Evolutionary conservation across 2,888 invertebrate genomes (phyloP).

Genomic region (Machimus atricapillus): DNA sequence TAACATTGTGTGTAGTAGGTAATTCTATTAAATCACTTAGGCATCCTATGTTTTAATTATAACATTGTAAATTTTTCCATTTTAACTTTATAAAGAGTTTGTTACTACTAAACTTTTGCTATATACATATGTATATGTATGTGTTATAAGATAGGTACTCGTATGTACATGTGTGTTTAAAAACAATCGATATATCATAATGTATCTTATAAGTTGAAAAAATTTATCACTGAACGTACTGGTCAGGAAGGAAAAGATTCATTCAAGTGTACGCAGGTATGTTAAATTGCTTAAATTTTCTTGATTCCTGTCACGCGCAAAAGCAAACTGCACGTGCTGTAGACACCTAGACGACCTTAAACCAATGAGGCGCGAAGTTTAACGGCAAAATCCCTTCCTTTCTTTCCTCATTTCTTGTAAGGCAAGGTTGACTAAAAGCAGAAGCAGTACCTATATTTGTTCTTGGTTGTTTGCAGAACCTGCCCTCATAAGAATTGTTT

Average conservation of each 20-base stretch:
- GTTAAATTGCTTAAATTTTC: background rate
- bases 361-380: background rate
- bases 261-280: background rate
- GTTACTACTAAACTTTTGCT: too few relatives aligned
- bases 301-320: background rate
- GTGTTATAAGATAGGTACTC: too few relatives aligned
- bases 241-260: background rate
- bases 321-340: background rate
- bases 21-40: too few relatives aligned
- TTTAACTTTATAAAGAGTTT: too few relatives aligned
- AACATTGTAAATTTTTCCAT: too few relatives aligned
- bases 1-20: too few relatives aligned
- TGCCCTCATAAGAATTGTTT: background rate
- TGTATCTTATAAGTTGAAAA: too few relatives aligned
- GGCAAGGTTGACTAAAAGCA: background rate
- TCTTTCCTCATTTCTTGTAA: background rate
- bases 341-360: background rate
- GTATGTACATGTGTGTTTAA: too few relatives aligned
- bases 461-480: background rate
- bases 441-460: background rate
- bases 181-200: too few relatives aligned
- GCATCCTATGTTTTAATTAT: too few relatives aligned
- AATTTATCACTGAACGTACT: background rate
- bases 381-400: background rate
- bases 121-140: too few relatives aligned